A percentile compares a stretch with the other conserved stretches of the same genome.
These are phyloP conservation scores for Chrysogorgia sp. DNA, from an alignment of 92 coral and sea anemone species.

Conservation along the genomic window DNA sequence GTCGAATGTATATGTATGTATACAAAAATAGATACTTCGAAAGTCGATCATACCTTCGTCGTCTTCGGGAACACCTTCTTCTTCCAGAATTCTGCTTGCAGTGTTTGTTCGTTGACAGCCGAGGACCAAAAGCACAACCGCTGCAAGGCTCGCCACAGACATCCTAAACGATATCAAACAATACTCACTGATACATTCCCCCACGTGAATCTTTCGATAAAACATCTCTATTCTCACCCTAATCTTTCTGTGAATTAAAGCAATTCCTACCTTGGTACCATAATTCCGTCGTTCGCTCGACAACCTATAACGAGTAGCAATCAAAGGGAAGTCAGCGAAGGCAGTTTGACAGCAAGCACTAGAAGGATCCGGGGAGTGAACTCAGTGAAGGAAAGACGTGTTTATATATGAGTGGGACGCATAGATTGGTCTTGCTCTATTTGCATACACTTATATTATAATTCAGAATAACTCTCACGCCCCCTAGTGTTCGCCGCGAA, in stretches of 20 bases:
- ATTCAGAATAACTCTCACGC: constrained; percentile 16
- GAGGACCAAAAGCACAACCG: neutral
- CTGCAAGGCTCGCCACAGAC: neutral
- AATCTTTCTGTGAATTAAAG: neutral
- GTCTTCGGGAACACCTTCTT: constrained; percentile 20
- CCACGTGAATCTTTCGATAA: too few relatives aligned
- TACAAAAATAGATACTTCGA: too few relatives aligned
- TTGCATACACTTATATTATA: constrained; percentile 33
- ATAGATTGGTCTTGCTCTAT: neutral
- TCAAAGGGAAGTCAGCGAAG: neutral
- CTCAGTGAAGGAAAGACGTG: too few relatives aligned
- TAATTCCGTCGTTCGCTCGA: too few relatives aligned
- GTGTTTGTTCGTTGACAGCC: constrained; percentile 21
- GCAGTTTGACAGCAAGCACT: neutral
- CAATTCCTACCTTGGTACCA: neutral
- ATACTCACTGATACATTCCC: neutral
- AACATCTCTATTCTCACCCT: too few relatives aligned
- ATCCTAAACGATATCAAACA: constrained; percentile 13
- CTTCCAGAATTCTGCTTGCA: neutral
- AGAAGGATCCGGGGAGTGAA: too few relatives aligned
- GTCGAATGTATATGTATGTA: constrained; percentile 12
- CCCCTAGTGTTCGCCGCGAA: constrained; percentile 11
- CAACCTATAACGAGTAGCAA: too few relatives aligned
- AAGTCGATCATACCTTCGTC: constrained; percentile 8
- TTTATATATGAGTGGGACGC: constrained; percentile 7